Percentiles rank a stretch among this genome's conserved stretches.
Conservation (phyloP, 2,797 vertebrate species). For the Kryptopterus vitreolus region DNA sequence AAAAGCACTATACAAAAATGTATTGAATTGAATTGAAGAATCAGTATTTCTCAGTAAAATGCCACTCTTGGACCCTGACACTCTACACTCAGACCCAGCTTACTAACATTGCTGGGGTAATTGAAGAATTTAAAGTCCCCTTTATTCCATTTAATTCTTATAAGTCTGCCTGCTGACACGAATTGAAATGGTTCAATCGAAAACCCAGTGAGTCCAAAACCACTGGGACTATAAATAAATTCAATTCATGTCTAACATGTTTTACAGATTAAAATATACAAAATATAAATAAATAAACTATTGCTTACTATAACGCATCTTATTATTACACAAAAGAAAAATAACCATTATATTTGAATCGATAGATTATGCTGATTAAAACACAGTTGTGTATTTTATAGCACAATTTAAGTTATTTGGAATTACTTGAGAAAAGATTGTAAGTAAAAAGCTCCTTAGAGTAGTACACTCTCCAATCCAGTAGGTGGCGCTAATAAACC, state of each 20-base stretch:
- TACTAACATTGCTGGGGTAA: too few relatives aligned
- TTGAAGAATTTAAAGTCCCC: too few relatives aligned
- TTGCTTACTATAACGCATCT: too few relatives aligned
- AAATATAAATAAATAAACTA: not conserved
- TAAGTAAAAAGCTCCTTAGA: too few relatives aligned
- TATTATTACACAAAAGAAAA: not conserved
- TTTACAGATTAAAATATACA: not conserved
- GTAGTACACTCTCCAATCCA: not conserved
- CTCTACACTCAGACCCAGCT: too few relatives aligned
- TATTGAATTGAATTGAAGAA: too few relatives aligned
- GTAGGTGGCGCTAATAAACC: constrained; percentile 6
- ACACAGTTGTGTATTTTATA: not conserved
- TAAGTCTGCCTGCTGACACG: not conserved
- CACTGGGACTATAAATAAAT: not conserved
- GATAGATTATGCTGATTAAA: not conserved
- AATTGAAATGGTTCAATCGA: not conserved
- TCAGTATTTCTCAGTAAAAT: too few relatives aligned
- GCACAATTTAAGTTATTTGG: not conserved
- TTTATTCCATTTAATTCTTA: not conserved
- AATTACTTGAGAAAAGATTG: too few relatives aligned
- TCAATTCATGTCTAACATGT: not conserved
- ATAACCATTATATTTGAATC: not conserved
- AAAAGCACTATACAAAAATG: too few relatives aligned
- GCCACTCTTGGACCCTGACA: too few relatives aligned
- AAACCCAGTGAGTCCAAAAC: not conserved